A percentile compares a stretch with the other conserved stretches of the same genome.
Conservation (phyloP, 2,888 invertebrate species). For the Cynaeus angustus region DNA sequence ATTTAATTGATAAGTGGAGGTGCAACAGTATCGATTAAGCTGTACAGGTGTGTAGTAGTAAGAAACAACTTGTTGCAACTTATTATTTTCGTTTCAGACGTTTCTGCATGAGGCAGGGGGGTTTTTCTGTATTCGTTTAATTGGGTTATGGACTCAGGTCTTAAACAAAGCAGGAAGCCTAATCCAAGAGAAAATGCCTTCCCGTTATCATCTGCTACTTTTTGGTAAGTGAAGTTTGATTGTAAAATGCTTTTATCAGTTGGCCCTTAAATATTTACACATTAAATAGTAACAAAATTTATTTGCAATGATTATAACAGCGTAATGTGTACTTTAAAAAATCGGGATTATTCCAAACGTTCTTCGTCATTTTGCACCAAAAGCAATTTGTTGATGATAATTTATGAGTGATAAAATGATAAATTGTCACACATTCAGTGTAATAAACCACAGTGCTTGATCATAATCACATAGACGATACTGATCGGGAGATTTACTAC, state of each 20-base stretch:
- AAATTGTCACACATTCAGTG: too few relatives aligned
- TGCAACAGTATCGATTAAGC: slow-evolving; percentile 21
- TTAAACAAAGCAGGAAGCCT: slow-evolving; percentile 73
- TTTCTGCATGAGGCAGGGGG: slow-evolving; percentile 54
- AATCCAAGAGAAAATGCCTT: slow-evolving; percentile 81
- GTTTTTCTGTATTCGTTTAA: slow-evolving; percentile 36
- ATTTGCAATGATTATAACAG: too few relatives aligned
- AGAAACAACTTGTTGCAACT: background rate
- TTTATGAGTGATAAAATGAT: too few relatives aligned
- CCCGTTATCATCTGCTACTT: slow-evolving; percentile 79
- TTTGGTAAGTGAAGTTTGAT: slow-evolving; percentile 77
- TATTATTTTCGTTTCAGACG: slow-evolving; percentile 34
- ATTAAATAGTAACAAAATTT: too few relatives aligned
- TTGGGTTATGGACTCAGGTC: slow-evolving; percentile 73
- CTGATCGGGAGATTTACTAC: too few relatives aligned
- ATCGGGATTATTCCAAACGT: too few relatives aligned
- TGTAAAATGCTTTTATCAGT: background rate
- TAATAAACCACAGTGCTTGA: too few relatives aligned
- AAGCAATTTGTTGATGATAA: too few relatives aligned
- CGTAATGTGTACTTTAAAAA: too few relatives aligned
- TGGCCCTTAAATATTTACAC: background rate
- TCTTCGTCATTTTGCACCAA: too few relatives aligned
- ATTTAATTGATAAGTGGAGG: slow-evolving; percentile 26
- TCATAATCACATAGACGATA: too few relatives aligned
- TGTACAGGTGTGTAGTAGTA: slow-evolving; percentile 12